Evolutionary conservation across 2,888 invertebrate species (phyloP).

Genomic region (Eupsilia transversa): DNA sequence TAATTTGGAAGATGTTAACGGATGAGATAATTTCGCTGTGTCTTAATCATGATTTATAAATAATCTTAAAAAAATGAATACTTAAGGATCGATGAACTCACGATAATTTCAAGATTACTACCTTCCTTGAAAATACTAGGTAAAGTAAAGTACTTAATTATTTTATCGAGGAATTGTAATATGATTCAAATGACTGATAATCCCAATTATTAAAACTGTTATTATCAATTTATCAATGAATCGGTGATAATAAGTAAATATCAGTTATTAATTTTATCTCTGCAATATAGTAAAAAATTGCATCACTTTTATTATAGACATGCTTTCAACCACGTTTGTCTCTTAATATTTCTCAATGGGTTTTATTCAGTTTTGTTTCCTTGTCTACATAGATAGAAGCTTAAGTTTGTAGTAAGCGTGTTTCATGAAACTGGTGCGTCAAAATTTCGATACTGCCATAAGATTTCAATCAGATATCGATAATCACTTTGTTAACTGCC

Average conservation of each 20-base stretch:
- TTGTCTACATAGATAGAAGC: background rate
- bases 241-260: background rate
- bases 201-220: constrained; percentile 32
- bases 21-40: constrained; percentile 18
- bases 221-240: constrained; percentile 26
- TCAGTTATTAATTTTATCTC: constrained; percentile 26
- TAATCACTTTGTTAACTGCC: constrained; percentile 31
- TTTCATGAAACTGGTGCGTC: background rate
- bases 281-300: constrained; percentile 19
- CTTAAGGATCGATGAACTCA: background rate
- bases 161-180: constrained; percentile 19
- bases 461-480: constrained; percentile 51
- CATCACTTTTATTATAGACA: constrained; percentile 14
- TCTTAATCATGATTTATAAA: constrained; percentile 21
- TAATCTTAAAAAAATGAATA: background rate
- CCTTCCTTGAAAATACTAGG: constrained; percentile 13
- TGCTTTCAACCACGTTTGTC: constrained; percentile 13
- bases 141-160: constrained; percentile 15
- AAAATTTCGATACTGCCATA: background rate
- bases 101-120: constrained; percentile 4
- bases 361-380: background rate
- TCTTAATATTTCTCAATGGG: background rate
- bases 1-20: constrained; percentile 37
- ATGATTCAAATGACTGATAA: constrained; percentile 28
- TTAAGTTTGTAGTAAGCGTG: background rate